These are phyloP conservation scores for Typhlomys cinereus DNA, from an alignment of 2,113 vertebrate species.

Conservation along the genomic window DNA sequence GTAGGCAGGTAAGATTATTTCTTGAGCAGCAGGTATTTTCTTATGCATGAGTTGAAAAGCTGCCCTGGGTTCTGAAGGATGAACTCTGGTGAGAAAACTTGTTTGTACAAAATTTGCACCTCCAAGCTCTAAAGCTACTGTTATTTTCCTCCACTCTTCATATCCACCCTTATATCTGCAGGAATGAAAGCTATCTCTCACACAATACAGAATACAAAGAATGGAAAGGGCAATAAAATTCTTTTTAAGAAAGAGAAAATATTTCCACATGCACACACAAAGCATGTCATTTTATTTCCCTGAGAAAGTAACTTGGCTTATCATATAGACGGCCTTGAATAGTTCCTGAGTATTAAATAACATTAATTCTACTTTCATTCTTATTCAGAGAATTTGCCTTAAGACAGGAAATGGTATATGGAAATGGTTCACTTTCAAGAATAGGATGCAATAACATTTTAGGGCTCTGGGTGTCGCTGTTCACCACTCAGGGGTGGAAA, in stretches of 20 bases:
- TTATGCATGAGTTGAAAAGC: slow-evolving; percentile 31
- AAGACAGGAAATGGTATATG: background rate
- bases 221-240: background rate
- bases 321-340: background rate
- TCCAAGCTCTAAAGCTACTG: background rate
- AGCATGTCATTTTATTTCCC: too few species aligned
- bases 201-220: background rate
- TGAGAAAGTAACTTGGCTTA: background rate
- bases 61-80: background rate
- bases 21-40: background rate
- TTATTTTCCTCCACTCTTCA: background rate
- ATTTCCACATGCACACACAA: too few species aligned
- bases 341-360: background rate
- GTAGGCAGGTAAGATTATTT: background rate
- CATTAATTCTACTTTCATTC: slow-evolving; percentile 3
- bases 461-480: slow-evolving; percentile 80
- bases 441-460: slow-evolving; percentile 69
- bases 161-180: background rate
- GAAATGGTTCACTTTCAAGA: background rate
- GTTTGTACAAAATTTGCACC: background rate
- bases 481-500: slow-evolving; percentile 67
- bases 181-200: background rate
- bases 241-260: background rate
- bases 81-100: background rate
- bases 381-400: background rate